phyloP scores from a whole-genome alignment of 2,888 invertebrate genomes.

The Brachyopa scutellaris region DNA sequence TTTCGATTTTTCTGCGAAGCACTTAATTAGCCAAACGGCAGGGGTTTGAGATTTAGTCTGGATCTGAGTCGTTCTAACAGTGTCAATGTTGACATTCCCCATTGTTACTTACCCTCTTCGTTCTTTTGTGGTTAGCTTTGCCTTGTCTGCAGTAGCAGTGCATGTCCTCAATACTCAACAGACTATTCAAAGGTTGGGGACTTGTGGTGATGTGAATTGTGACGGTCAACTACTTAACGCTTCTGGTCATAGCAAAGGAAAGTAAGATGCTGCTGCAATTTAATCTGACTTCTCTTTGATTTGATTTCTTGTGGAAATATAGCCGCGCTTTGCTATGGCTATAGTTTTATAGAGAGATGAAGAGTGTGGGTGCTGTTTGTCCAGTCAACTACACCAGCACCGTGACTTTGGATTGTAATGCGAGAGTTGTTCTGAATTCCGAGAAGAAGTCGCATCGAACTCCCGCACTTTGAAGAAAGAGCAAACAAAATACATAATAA shows the following conservation, averaged over 20 bases:
- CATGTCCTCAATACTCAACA: slow-evolving; percentile 4
- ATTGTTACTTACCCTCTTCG: slow-evolving; percentile 15
- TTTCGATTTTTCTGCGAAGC: slow-evolving; percentile 36
- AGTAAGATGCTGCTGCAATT: slow-evolving; percentile 18
- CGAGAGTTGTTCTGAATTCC: slow-evolving; percentile 40
- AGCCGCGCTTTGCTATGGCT: too few relatives aligned
- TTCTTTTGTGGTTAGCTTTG: background rate
- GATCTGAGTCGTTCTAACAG: background rate
- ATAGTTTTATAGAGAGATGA: slow-evolving; percentile 11
- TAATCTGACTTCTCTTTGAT: slow-evolving; percentile 27
- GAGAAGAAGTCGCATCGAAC: slow-evolving; percentile 23
- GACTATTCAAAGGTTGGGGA: slow-evolving; percentile 21
- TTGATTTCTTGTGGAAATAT: slow-evolving; percentile 26
- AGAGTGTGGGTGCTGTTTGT: background rate
- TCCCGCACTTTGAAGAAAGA: background rate
- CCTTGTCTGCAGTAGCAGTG: background rate
- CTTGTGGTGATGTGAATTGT: too few relatives aligned
- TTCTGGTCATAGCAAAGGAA: too few relatives aligned
- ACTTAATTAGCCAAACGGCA: slow-evolving; percentile 60
- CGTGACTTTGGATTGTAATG: slow-evolving; percentile 36
- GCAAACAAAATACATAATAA: slow-evolving; percentile 27
- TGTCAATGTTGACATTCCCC: slow-evolving; percentile 16
- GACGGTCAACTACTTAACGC: slow-evolving; percentile 7
- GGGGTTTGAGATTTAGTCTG: slow-evolving; percentile 12
- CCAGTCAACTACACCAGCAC: background rate